phyloP scores from a whole-genome alignment of 1,140 invertebrate species.

The Calliopsis andreniformis region DNA sequence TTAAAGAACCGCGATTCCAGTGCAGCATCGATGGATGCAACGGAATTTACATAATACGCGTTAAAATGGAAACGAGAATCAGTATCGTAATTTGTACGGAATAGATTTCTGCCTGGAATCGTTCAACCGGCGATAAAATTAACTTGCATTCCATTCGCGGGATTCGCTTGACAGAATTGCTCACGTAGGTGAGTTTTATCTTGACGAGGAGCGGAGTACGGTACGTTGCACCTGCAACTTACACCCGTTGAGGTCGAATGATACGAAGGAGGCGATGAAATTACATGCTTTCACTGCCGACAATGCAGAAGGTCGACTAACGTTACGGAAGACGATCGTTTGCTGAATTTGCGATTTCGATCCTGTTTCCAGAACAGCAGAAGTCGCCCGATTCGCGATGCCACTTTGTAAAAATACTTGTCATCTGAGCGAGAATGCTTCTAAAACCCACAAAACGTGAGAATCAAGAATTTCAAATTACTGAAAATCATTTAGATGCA shows the following conservation, averaged over 20 bases:
- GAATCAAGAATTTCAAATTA: too few relatives aligned
- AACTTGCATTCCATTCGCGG: background rate
- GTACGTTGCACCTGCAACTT: conserved; percentile 46
- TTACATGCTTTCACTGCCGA: conserved; percentile 49
- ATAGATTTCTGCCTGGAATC: background rate
- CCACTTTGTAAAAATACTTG: background rate
- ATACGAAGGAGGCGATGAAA: conserved; percentile 44
- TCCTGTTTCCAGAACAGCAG: conserved; percentile 1
- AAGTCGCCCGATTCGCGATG: too few relatives aligned
- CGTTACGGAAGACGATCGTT: conserved; percentile 21
- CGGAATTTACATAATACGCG: too few relatives aligned
- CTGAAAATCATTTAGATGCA: too few relatives aligned
- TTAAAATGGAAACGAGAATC: background rate
- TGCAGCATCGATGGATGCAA: too few relatives aligned
- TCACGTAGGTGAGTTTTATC: conserved; percentile 38
- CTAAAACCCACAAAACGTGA: too few relatives aligned
- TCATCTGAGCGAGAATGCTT: too few relatives aligned
- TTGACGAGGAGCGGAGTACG: background rate
- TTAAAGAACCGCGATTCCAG: too few relatives aligned
- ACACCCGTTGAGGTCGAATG: conserved; percentile 30
- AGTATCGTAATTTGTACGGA: background rate
- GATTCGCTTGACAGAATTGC: conserved; percentile 5
- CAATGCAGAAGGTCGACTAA: conserved; percentile 49
- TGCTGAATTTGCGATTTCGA: conserved; percentile 38
- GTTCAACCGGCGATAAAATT: background rate